Base-by-base conservation (phyloP, 2,797 vertebrate genomes). In the Vireo griseus region DNA sequence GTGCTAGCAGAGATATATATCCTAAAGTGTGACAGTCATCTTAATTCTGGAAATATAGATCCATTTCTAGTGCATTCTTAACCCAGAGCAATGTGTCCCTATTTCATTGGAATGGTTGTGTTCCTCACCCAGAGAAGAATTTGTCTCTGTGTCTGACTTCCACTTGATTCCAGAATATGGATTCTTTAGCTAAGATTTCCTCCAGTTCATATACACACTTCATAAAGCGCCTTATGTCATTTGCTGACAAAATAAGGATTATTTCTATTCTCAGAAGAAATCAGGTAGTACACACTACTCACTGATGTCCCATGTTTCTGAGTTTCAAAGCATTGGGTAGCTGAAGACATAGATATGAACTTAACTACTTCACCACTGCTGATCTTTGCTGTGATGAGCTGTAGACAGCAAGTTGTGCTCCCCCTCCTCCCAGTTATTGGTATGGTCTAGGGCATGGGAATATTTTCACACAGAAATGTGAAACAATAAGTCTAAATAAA, bases 121-220 rank as follows among this genome's bases (percentile, higher is more conserved):
- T 35, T 93, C 16, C 14, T 78, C 10, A 55, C 5, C 5, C 40
- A 39, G 28, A n/a, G 15, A 28, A 54, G 26, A 14, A 51, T 51
- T 50, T 25, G 2, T 7, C 13, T 44, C 33, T 42, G 3, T 77
- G 31, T 10, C 18, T 16, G 52, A 16, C 33, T 81, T 88, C 29
- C 21, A 25, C 1, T 1, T 1, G 2, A 42, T 47, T 45, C 39
- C 26, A 67, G 45, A 45, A 13, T 22, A 31, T 14, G 19, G 3
- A 44, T 86, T 69, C n/a, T 55, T 25, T 39, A 7, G 2, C 10
- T 45, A 45, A 68, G 13, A 25, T 65, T 78, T 50, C 54, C 42
- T 50, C 16, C 13, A 45, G 4, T 71, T 80, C 33, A 22, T 39
- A 22, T 8, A 35, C 13, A 28, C 11, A 14, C 3, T 44, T 67